Percentiles rank a stretch among this genome's conserved stretches.
phyloP scores from a whole-genome alignment of 2,797 vertebrate genomes.

The Phylloscopus collybita region DNA sequence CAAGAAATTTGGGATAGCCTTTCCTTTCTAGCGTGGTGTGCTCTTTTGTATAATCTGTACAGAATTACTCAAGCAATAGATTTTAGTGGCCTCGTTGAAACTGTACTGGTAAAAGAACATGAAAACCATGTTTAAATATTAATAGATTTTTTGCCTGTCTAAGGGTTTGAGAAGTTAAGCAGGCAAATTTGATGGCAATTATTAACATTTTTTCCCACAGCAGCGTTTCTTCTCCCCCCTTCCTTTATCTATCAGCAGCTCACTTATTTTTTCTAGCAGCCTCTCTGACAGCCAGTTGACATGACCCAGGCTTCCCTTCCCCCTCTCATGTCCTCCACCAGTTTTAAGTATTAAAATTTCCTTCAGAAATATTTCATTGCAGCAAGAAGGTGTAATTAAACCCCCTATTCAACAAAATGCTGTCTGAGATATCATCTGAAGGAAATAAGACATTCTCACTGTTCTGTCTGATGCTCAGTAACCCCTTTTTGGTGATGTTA shows the following conservation, averaged over 20 bases:
- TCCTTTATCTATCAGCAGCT: constrained; percentile 46
- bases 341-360: not conserved
- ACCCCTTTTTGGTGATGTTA: not conserved
- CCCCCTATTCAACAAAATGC: not conserved
- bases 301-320: constrained; percentile 37
- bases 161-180: not conserved
- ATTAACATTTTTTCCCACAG: constrained; percentile 47
- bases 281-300: constrained; percentile 41
- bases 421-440: not conserved
- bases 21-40: not conserved
- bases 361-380: constrained; percentile 6
- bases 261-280: constrained; percentile 40
- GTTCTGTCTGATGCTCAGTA: not conserved
- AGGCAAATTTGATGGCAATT: constrained; percentile 32
- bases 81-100: not conserved
- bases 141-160: not conserved
- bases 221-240: constrained; percentile 1
- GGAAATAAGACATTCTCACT: not conserved
- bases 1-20: not conserved
- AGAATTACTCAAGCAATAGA: not conserved
- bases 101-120: not conserved
- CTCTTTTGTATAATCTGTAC: not conserved
- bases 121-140: not conserved
- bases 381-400: not conserved
- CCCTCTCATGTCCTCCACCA: not conserved